phyloP scores from a whole-genome alignment of 2,113 vertebrate genomes.

The Cichladusa arquata region DNA sequence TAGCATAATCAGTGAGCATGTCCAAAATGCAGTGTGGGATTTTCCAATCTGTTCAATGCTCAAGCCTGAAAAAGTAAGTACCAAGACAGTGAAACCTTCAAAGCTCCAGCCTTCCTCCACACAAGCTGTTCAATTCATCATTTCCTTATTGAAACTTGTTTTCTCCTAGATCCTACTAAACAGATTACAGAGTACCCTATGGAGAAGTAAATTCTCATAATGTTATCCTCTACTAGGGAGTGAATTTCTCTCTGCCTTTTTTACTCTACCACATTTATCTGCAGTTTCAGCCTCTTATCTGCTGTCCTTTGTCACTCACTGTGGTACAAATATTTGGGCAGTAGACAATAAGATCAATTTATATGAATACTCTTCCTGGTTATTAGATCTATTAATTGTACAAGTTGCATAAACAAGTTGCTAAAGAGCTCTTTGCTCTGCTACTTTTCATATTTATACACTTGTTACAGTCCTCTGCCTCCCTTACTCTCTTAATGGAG shows the following conservation, averaged over 20 bases:
- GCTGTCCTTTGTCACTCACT: not conserved
- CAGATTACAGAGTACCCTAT: not conserved
- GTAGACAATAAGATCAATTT: not conserved
- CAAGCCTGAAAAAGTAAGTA: not conserved
- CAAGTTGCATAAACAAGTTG: not conserved
- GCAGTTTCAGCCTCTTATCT: not conserved
- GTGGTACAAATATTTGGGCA: not conserved
- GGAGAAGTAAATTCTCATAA: not conserved
- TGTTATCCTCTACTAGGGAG: not conserved
- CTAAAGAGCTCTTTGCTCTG: not conserved
- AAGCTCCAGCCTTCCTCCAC: not conserved
- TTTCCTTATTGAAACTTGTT: not conserved
- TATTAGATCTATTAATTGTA: not conserved
- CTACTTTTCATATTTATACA: not conserved
- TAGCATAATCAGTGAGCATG: not conserved
- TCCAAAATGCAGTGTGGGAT: not conserved
- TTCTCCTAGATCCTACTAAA: not conserved
- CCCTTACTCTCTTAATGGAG: not conserved
- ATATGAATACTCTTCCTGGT: not conserved
- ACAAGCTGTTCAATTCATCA: not conserved
- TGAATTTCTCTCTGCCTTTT: not conserved
- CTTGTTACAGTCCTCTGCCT: not conserved
- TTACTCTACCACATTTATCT: not conserved
- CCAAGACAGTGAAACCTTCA: not conserved
- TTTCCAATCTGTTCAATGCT: conserved; percentile 32